Evolutionary conservation across 2,888 invertebrate genomes (phyloP), one percentile per base, ranked within the genome.

Genomic region (Cheilosia vernalis): DNA sequence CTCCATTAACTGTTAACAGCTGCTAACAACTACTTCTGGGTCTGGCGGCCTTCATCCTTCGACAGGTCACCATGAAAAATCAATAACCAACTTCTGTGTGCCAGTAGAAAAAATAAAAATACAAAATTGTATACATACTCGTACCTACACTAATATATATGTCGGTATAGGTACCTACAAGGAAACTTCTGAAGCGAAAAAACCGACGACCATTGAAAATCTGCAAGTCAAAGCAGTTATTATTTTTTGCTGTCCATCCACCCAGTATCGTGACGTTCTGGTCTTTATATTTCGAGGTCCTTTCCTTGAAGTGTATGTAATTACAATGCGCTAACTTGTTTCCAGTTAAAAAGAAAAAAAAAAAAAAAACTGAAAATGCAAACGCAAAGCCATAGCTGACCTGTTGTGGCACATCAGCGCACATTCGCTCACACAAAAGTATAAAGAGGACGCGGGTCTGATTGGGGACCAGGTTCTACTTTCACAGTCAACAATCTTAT

Each of bases 181-280:
- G 67, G 60, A 61, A 76, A 55, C 64, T 37, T 70, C 63, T 51
- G 61, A 78, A 42, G 53, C 42, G 27, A 49, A 66, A 49, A 24
- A 78, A 67, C 49, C 21, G 77, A 58, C 66, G 40, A 44, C 78
- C 55, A 47, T 78, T 53, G 53, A 72, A 73, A 80, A 74, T 84
- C 74, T 84, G 84, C 85, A 80, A 85, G 80, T 85, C 76, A 85
- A 85, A 80, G 63, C 56, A 74, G 70, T 80, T 85, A 80, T 70
- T 84, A 83, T 70, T 85, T 61, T 63, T 67, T 64, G 74, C 47
- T 24, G 37, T 37, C 37, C 37, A 37, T 47, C 49, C 33, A 19
- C 15, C 27, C 30, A 40, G 24, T 40, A 76, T 55, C 19, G 53
- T 42, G 61, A 56, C 30, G 24, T 21, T 13, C 24, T 64, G 49